Base-by-base conservation (phyloP, 2,797 vertebrate genomes). In the Myripristis murdjan region DNA sequence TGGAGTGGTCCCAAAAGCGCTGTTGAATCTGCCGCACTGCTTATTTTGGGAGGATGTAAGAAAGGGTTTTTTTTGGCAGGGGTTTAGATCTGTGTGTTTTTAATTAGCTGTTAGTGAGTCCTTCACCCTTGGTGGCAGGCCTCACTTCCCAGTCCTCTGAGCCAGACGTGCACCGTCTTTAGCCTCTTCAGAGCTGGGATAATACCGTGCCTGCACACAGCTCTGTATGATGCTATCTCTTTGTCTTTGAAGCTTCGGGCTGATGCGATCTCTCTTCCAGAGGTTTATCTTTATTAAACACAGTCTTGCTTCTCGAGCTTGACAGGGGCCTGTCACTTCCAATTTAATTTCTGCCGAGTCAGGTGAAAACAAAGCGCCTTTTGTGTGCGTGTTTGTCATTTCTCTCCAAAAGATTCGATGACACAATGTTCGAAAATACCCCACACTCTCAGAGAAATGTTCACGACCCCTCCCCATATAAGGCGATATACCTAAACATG, bases 21-120 rank as follows among this genome's bases (percentile, higher is more conserved):
- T 20, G 46, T 69, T 39, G 60, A 76, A 64, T 64, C 12, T 31
- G 37, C 37, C 65, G 56, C 22, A 33, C 33, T 39, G 37, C 12
- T 18, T 70, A 55, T 67, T 64, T 33, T 23, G 8, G 35, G 20
- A 23, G 41, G 61, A 70, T 37, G 26, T 41, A 31, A 47, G 8
- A 44, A 73, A 58, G 64, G 0, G 18, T 26, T 46, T 15, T 24
- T 61, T 64, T 70, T 41, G 57, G 56, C 65, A 37, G 54, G 23
- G 49, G 46, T 60, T 67, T 20, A 7, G 35, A 72, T 26, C 43
- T 46, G 14, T 56, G 86, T 90, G 83, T 79, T 87, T 84, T 70
- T 82, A 86, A 88, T 89, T 89, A 81, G 53, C 59, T 47, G 28
- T 64, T 51, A 60, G 56, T 69, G 49, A 84, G 53, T 41, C 52